Base-by-base conservation (phyloP, 2,888 invertebrate species). In the Ephialtes manifestator region DNA sequence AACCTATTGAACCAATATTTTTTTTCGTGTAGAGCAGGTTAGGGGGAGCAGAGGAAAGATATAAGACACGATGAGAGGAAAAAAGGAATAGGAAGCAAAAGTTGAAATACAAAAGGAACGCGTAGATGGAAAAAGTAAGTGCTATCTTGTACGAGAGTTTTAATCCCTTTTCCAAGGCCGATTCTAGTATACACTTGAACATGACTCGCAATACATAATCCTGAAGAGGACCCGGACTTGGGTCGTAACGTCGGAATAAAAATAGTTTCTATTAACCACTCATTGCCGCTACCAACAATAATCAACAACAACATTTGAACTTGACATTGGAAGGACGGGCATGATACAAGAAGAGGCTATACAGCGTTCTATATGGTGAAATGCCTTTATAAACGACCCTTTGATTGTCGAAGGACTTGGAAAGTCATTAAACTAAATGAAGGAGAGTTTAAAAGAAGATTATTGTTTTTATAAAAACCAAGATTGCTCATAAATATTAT, bases 101-200 rank as follows among this genome's bases (percentile, higher is more conserved):
- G 63, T 65, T 67, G 65, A 67, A 82, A 75, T 75, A 72, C 24
- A 65, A n/a, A 72, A 81, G 65, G 72, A 79, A 76, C 79, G 48
- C 67, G 76, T 51, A 68, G 48, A 68, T 51, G 28, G 55, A 70
- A 35, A 46, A 68, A 78, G 68, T 51, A 51, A 1, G 24, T 13
- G 43, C 39, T n/a, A 48, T 20, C 18, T n/a, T n/a, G n/a, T 58
- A 60, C 13, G 71, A 72, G 35, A 80, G 31, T 8, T 39, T 39
- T 8, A 39, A 39, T 4, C 35, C 8, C 35, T 39, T 39, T 8
- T 39, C 7, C 35, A 31, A 8, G 35, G 35, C 8, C 5, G 35
- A 39, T 8, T 39, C 8, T 8, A 8, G 35, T 39, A 39, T 39
- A 8, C 35, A 39, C 35, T 39, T 39, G 35, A 39, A 39, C 35